Evolutionary conservation across 2,797 vertebrate genomes (phyloP).

Genomic region (Cygnus olor): DNA sequence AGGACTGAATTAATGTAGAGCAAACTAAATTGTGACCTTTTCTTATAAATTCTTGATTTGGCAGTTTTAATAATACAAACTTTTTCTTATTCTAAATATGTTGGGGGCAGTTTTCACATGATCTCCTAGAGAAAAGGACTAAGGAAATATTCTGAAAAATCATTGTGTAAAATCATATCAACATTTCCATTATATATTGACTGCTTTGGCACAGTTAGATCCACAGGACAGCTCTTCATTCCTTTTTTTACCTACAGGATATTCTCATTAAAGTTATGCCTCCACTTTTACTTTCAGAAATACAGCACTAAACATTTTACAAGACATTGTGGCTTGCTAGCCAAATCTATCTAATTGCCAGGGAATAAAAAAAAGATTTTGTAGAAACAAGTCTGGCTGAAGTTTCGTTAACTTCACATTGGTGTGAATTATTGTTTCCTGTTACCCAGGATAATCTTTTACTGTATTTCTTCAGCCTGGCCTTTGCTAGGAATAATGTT

Average conservation of each 20-base stretch:
- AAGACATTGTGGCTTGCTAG: background rate
- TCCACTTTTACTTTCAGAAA: background rate
- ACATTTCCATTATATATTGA: background rate
- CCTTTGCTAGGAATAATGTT: background rate
- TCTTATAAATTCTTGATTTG: background rate
- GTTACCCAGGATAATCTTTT: conserved; percentile 45
- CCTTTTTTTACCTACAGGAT: background rate
- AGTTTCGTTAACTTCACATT: conserved; percentile 17
- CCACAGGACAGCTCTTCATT: background rate
- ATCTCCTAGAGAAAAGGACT: background rate
- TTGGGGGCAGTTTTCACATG: background rate
- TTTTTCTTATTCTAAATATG: background rate
- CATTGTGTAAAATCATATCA: background rate
- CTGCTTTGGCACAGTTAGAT: background rate
- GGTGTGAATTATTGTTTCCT: conserved; percentile 65
- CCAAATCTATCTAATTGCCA: background rate
- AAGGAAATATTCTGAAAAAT: background rate
- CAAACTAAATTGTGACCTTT: background rate
- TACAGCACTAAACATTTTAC: background rate
- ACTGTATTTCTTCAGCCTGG: conserved; percentile 37
- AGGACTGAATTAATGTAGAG: background rate
- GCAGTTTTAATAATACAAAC: background rate
- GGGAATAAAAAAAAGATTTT: background rate
- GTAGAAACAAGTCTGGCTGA: background rate
- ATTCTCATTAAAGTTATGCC: background rate